Percentiles rank a stretch among this genome's conserved stretches.
Evolutionary conservation across 1,140 invertebrate species (phyloP).

Genomic region (Neomicropteryx cornuta): DNA sequence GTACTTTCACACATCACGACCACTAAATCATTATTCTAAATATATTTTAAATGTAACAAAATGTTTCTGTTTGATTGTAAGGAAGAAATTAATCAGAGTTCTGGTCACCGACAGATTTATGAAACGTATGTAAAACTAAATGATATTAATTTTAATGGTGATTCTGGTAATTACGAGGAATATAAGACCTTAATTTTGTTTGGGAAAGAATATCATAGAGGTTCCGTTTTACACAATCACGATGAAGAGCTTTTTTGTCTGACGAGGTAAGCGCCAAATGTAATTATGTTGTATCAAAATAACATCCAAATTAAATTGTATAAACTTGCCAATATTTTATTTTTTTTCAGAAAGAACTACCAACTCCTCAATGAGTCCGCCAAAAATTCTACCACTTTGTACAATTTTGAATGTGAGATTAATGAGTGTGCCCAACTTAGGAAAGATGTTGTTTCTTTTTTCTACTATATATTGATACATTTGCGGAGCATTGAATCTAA

Average conservation of each 20-base stretch:
- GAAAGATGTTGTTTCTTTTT: constrained; percentile 10
- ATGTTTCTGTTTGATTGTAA: constrained; percentile 10
- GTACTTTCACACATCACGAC: constrained; percentile 1
- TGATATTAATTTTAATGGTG: background rate
- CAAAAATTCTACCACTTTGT: constrained; percentile 7
- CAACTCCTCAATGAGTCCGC: constrained; percentile 8
- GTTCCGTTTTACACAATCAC: constrained; percentile 5
- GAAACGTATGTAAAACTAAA: background rate
- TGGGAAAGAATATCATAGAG: constrained; percentile 8
- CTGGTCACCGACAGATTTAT: background rate
- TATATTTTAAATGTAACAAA: background rate
- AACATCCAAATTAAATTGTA: background rate
- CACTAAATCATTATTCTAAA: background rate
- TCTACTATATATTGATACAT: constrained; percentile 10
- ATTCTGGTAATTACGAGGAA: background rate
- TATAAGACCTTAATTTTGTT: constrained; percentile 5
- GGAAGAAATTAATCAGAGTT: background rate
- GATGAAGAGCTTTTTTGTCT: constrained; percentile 7
- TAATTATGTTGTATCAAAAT: background rate
- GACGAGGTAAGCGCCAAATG: constrained; percentile 5
- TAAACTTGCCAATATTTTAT: background rate
- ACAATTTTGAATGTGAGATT: constrained; percentile 1
- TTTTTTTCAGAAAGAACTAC: constrained; percentile 9
- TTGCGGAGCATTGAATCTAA: constrained; percentile 6
- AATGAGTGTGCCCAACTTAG: constrained; percentile 7